A percentile compares a stretch with the other conserved stretches of the same genome.
Evolutionary conservation across 2,797 vertebrate species (phyloP).

Genomic region (Myotis daubentonii): DNA sequence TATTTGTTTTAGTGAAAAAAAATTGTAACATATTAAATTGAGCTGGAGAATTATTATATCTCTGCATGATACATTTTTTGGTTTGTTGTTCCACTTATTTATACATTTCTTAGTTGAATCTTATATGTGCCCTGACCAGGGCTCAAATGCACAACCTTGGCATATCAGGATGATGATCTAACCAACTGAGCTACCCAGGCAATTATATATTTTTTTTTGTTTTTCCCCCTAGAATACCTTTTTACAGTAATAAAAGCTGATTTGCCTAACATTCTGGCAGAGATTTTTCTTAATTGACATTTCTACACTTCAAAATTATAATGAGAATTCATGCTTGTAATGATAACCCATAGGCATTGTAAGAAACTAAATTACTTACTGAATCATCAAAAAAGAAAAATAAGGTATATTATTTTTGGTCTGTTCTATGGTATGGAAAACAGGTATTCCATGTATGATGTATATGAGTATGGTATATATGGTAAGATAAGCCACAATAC

Average conservation of each 20-base stretch:
- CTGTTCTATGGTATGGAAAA: not conserved
- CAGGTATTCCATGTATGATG: not conserved
- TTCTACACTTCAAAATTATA: not conserved
- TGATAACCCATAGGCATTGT: not conserved
- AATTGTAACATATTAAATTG: not conserved
- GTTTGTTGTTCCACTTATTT: no score
- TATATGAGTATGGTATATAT: not conserved
- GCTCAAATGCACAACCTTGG: no score
- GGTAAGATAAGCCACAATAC: not conserved
- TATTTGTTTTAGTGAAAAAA: not conserved
- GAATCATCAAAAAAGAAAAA: constrained; percentile 25
- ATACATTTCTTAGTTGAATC: no score
- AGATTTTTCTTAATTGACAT: constrained; percentile 41
- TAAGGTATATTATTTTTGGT: not conserved
- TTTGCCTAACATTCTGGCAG: constrained; percentile 5
- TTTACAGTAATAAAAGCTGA: not conserved
- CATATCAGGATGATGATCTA: no score
- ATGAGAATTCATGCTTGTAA: not conserved
- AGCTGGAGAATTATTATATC: not conserved
- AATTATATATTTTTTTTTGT: not conserved
- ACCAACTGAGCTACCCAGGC: no score
- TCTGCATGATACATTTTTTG: not conserved
- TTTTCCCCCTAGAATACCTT: not conserved
- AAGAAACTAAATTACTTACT: not conserved
- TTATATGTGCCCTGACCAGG: no score